Conservation (phyloP, 2,113 vertebrate species). For the Prochilodus magdalenae region DNA sequence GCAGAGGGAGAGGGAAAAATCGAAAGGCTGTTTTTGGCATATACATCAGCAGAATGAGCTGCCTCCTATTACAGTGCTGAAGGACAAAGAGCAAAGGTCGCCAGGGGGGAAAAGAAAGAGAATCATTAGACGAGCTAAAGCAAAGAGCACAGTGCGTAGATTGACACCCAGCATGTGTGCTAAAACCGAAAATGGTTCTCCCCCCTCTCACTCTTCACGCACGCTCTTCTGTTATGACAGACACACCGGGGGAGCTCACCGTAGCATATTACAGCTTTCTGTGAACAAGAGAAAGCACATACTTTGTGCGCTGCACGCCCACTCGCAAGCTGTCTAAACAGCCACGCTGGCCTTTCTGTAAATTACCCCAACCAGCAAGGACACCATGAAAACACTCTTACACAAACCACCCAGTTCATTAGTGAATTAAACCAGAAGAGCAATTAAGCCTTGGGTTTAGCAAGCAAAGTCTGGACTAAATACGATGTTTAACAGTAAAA, state of each 20-base stretch:
- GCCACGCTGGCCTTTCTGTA: background rate
- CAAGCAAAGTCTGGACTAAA: background rate
- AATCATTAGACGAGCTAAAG: background rate
- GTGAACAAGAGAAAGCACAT: constrained; percentile 3
- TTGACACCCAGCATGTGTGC: background rate
- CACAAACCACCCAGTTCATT: background rate
- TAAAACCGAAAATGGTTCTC: background rate
- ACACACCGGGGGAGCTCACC: background rate
- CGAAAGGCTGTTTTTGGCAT: background rate
- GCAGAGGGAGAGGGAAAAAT: constrained; percentile 30
- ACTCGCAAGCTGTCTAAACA: constrained; percentile 19
- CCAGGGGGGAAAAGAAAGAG: background rate
- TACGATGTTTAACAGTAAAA: too few species aligned
- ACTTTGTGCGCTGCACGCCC: constrained; percentile 21
- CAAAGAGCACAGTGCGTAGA: background rate
- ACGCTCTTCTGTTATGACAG: constrained; percentile 6
- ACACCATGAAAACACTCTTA: background rate
- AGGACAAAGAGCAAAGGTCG: background rate
- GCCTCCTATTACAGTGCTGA: background rate
- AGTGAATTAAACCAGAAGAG: background rate
- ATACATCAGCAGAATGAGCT: background rate
- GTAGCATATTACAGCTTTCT: background rate
- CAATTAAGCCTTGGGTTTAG: background rate
- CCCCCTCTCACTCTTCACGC: background rate
- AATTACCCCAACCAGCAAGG: constrained; percentile 16